phyloP scores from a whole-genome alignment of 2,888 invertebrate genomes.

The Tricholauxania praeusta region DNA sequence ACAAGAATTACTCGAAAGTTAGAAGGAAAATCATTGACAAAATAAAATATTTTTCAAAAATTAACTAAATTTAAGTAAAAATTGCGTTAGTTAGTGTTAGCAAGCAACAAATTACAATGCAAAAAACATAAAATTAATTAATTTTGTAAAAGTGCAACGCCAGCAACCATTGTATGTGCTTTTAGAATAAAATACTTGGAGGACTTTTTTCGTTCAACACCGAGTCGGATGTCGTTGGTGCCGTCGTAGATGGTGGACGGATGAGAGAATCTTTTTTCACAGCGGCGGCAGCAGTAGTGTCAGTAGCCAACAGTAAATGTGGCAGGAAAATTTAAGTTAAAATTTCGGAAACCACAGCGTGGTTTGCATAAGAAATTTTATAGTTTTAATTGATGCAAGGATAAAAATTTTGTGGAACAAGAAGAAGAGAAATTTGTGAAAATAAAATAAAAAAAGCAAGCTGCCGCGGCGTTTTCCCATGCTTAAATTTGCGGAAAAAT shows the following conservation, averaged over 20 bases:
- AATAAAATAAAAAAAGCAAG: constrained; percentile 8
- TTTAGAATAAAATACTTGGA: constrained; percentile 29
- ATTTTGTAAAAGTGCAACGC: neutral
- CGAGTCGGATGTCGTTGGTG: neutral
- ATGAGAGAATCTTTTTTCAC: constrained; percentile 8
- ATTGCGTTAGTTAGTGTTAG: neutral
- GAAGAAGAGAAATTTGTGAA: constrained; percentile 29
- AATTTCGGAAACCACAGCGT: too few species aligned
- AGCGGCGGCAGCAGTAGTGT: neutral
- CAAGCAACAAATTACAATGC: neutral
- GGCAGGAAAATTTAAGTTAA: neutral
- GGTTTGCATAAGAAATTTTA: too few species aligned
- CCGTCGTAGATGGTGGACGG: constrained; percentile 21
- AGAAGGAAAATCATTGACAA: constrained; percentile 34
- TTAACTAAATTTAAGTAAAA: constrained; percentile 20
- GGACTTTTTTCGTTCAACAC: constrained; percentile 24
- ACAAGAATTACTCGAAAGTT: constrained; percentile 35
- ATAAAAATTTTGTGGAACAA: too few species aligned
- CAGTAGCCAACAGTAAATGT: constrained; percentile 19
- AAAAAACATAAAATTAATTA: neutral
- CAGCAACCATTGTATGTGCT: constrained; percentile 24
- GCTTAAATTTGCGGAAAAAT: too few species aligned
- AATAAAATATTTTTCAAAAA: constrained; percentile 23
- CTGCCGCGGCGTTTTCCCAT: neutral
- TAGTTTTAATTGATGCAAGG: too few species aligned